Evolutionary conservation across 35 echinoderm and acorn worm species (phyloP).

Genomic region (Apostichopus japonicus): DNA sequence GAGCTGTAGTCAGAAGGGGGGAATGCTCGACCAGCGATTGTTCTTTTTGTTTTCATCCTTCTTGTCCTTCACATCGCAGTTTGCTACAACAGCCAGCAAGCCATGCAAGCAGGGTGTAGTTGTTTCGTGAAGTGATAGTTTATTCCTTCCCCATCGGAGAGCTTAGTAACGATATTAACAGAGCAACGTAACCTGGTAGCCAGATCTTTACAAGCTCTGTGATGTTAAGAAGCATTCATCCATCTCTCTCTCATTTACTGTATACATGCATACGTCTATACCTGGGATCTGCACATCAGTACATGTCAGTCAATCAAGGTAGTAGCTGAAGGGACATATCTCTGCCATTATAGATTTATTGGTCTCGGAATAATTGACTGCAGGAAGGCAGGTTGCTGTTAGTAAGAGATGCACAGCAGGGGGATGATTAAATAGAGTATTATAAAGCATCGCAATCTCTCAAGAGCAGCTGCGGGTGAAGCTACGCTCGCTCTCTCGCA

Average conservation of each 20-base stretch:
- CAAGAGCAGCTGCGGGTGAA: too few species aligned
- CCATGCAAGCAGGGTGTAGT: too few species aligned
- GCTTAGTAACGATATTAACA: too few species aligned
- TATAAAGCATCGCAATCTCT: neutral
- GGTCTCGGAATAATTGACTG: constrained; percentile 19
- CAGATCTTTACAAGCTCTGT: neutral
- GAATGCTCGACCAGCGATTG: too few species aligned
- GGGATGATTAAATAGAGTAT: neutral
- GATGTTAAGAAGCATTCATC: neutral
- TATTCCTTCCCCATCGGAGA: too few species aligned
- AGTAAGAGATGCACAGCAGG: neutral
- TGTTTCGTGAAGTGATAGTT: too few species aligned
- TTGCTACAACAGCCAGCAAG: too few species aligned
- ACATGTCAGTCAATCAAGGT: constrained; percentile 1
- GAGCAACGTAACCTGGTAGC: too few species aligned
- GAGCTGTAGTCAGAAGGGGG: neutral
- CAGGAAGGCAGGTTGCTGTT: neutral
- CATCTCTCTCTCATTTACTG: neutral
- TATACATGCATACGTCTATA: neutral
- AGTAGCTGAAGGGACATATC: neutral
- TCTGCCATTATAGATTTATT: constrained; percentile 35
- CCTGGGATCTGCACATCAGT: neutral
- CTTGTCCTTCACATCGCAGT: too few species aligned
- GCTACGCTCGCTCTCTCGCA: too few species aligned
- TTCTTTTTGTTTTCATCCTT: too few species aligned